These are phyloP conservation scores for Perodicticus potto DNA, from an alignment of 2,797 vertebrate species.

Conservation along the genomic window DNA sequence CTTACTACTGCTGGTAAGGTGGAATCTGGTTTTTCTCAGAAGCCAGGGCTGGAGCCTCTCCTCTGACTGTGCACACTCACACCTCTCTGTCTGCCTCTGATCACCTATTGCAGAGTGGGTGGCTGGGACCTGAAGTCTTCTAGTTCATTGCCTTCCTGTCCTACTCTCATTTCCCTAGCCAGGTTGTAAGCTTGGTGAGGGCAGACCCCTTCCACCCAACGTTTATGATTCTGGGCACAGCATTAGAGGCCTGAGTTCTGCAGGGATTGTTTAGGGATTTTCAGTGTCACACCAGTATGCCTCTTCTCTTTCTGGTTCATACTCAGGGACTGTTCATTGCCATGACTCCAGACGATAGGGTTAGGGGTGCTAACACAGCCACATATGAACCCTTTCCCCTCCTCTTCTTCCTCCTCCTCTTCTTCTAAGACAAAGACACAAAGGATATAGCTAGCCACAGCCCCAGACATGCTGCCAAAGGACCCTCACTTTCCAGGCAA, in stretches of 20 bases:
- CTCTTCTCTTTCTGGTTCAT: background rate
- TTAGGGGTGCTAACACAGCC: too few relatives aligned
- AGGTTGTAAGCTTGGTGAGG: background rate
- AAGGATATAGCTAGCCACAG: too few relatives aligned
- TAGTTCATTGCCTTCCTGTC: background rate
- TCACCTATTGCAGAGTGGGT: background rate
- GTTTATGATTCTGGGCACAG: too few relatives aligned
- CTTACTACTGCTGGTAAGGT: background rate
- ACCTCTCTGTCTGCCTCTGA: background rate
- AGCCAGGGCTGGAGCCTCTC: background rate
- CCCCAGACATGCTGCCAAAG: too few relatives aligned
- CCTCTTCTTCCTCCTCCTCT: too few relatives aligned
- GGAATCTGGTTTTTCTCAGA: background rate
- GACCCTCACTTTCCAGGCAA: too few relatives aligned
- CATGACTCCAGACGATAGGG: background rate
- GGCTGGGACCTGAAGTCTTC: background rate
- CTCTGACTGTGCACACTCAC: background rate
- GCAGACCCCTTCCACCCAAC: background rate
- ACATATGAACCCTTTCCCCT: too few relatives aligned
- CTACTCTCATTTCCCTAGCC: background rate
- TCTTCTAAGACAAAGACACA: too few relatives aligned
- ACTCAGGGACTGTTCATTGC: too few relatives aligned
- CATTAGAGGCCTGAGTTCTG: background rate
- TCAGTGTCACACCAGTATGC: background rate
- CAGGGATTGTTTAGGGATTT: background rate